phyloP scores from a whole-genome alignment of 2,113 vertebrate species.

The Rafetus swinhoei region DNA sequence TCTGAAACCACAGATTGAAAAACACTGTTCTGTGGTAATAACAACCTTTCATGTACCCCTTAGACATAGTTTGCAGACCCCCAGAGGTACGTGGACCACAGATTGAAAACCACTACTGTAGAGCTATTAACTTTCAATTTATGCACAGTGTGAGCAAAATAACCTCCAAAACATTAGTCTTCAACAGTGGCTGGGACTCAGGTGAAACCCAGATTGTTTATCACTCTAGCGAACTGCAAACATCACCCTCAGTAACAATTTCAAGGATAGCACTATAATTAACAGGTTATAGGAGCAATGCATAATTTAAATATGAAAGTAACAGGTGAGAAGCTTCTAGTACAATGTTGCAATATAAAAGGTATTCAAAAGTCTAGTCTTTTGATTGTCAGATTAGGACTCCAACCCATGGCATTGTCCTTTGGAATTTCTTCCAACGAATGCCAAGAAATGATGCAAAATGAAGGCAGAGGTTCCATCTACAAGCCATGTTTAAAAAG shows the following conservation, averaged over 20 bases:
- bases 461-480: constrained; percentile 1
- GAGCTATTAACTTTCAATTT: neutral
- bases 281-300: neutral
- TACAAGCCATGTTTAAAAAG: neutral
- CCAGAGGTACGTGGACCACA: neutral
- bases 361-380: neutral
- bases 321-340: neutral
- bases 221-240: neutral
- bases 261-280: neutral
- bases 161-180: neutral
- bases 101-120: neutral
- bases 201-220: neutral
- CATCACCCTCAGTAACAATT: neutral
- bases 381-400: neutral
- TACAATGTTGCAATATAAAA: neutral
- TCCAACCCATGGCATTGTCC: neutral
- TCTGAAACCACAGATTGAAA: neutral
- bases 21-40: neutral
- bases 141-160: neutral
- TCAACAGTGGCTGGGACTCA: neutral
- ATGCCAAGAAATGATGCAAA: constrained; percentile 16
- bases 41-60: neutral
- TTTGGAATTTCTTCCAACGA: constrained; percentile 2
- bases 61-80: neutral
- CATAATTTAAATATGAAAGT: neutral